Evolutionary conservation across 2,888 invertebrate genomes (phyloP).

Genomic region (Sympetrum striolatum): DNA sequence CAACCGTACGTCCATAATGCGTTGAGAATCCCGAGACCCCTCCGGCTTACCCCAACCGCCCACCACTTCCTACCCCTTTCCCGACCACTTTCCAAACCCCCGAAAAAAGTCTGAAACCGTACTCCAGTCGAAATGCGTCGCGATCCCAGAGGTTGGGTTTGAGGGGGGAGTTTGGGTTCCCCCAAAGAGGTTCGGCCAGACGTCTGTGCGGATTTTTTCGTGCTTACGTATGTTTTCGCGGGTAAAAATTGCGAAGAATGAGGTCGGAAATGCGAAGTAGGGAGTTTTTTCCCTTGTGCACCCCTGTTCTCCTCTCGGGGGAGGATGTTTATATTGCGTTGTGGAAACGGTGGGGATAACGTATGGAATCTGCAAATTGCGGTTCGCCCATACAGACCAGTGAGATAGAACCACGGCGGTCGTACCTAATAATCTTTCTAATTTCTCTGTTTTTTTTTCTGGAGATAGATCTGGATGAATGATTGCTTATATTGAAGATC

Average conservation of each 20-base stretch:
- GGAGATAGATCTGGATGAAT: no score
- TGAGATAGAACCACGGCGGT: no score
- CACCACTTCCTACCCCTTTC: background rate
- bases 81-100: background rate
- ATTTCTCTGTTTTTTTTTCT: no score
- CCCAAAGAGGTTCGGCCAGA: background rate
- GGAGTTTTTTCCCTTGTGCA: background rate
- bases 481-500: no score
- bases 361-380: background rate
- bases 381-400: no score
- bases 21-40: background rate
- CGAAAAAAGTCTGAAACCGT: background rate
- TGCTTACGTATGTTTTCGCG: background rate
- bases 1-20: background rate
- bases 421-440: no score
- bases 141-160: background rate
- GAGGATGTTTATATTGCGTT: background rate
- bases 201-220: background rate
- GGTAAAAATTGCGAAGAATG: background rate
- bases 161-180: background rate
- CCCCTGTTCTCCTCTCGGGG: background rate
- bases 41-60: background rate
- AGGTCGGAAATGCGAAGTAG: background rate
- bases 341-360: background rate
- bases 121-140: background rate